Base-by-base conservation (phyloP, 2,888 invertebrate genomes). In the Limenitis camilla region DNA sequence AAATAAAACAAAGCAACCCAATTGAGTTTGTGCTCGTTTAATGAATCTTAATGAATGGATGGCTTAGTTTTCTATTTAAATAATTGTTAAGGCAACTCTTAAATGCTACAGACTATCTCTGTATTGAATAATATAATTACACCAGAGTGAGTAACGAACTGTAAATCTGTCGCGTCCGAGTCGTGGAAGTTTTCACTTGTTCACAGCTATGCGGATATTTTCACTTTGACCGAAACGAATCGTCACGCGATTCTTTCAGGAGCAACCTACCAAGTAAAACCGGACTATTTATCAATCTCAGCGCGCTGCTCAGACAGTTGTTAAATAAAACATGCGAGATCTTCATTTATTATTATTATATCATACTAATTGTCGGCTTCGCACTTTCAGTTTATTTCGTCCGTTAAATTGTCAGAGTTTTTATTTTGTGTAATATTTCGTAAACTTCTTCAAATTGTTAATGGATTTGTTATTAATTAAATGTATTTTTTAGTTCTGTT, bases 121-220 rank as follows among this genome's bases (percentile, higher is more conserved):
- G 8, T 27, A 33, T 38, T 29, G 10, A 35, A 5, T 11, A 32
- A 11, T 8, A 8, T 32, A n/a, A n/a, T n/a, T n/a, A 30, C 19
- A 32, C 19, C 27, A 39, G 10, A 9, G 27, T 40, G 28, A 41
- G 27, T 31, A 43, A 40, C 19, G 28, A 35, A 3, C 4, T 39
- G 33, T 43, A 11, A 31, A 29, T 51, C 35, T 9, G 32, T 40
- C 27, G 40, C 44, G 48, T 27, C 48, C 40, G 43, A 69, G 65
- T 63, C 61, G 62, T 69, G 74, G 73, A 74, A 73, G 63, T 64
- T 58, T 58, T 69, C 64, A 68, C 65, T 63, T 64, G 59, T 58
- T 69, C 64, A 68, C 65, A 66, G 63, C 62, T 59, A 67, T 65
- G 67, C 65, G 58, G 58, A 63, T 58, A 68, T 66, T 74, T 72